Evolutionary conservation across 64 coral and sea anemone species (phyloP).

Genomic region (Pocillopora verrucosa): DNA sequence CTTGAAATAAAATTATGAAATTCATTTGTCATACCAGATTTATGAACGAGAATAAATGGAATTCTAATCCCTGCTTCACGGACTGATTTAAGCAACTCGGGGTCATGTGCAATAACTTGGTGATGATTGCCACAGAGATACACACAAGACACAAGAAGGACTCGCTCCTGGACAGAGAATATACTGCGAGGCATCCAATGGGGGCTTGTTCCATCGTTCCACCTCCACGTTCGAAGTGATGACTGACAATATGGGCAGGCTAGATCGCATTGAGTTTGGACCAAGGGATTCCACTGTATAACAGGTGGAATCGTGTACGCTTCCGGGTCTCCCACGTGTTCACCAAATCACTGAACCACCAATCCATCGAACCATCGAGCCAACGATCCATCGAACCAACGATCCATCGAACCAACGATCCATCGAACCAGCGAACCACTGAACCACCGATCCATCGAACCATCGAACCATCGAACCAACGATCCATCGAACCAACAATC

Average conservation of each 20-base stretch:
- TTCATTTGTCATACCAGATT: slow-evolving; percentile 59
- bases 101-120: slow-evolving; percentile 49
- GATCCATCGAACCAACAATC: too few species aligned
- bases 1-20: slow-evolving; percentile 31
- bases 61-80: slow-evolving; percentile 9
- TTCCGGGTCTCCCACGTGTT: slow-evolving; percentile 31
- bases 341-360: background rate
- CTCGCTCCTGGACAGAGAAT: slow-evolving; percentile 52
- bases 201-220: slow-evolving; percentile 47
- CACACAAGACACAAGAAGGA: slow-evolving; percentile 51
- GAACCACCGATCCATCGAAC: background rate
- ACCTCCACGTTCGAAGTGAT: background rate
- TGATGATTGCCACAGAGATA: slow-evolving; percentile 62
- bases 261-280: slow-evolving; percentile 18
- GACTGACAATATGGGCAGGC: slow-evolving; percentile 3
- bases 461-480: background rate
- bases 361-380: background rate
- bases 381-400: background rate
- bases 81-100: slow-evolving; percentile 31
- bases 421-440: background rate
- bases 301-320: slow-evolving; percentile 34
- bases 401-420: slow-evolving; percentile 4
- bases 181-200: slow-evolving; percentile 41
- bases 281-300: slow-evolving; percentile 49
- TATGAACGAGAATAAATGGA: slow-evolving; percentile 58